Conservation (phyloP, 1,140 invertebrate species). For the Caligus rogercresseyi region DNA sequence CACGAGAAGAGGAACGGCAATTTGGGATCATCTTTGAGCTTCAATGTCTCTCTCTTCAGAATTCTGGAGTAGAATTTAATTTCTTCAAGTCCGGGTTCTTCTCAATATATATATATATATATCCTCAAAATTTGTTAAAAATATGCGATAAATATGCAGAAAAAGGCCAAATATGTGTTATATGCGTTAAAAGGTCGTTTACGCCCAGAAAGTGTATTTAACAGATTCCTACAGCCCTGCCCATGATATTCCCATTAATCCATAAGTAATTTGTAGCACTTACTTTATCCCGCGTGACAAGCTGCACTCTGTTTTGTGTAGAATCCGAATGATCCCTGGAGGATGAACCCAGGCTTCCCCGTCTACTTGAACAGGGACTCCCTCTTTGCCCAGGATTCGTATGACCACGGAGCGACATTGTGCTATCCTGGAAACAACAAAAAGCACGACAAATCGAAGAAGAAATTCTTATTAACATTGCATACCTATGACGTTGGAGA, state of each 20-base stretch:
- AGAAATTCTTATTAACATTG: neutral
- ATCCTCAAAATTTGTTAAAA: too few species aligned
- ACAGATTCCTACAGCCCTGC: too few species aligned
- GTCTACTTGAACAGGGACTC: constrained; percentile 55
- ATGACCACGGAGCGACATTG: constrained; percentile 89
- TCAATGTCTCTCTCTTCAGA: too few species aligned
- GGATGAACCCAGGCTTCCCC: constrained; percentile 98
- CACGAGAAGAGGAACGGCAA: too few species aligned
- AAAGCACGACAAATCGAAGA: neutral
- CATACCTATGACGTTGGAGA: constrained; percentile 62
- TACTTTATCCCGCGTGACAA: constrained; percentile 72
- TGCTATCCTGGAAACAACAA: constrained; percentile 49
- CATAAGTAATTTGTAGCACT: constrained; percentile 26
- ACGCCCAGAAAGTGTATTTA: too few species aligned
- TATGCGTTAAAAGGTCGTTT: too few species aligned
- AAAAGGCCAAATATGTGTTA: too few species aligned
- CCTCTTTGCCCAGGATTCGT: constrained; percentile 58
- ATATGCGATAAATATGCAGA: too few species aligned
- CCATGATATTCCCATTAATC: constrained; percentile 11
- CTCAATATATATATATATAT: too few species aligned
- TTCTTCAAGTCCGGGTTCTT: too few species aligned
- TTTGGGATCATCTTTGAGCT: too few species aligned
- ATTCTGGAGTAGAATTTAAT: too few species aligned
- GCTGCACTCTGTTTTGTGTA: constrained; percentile 93
- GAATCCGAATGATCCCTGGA: constrained; percentile 80